These are phyloP conservation scores for Chymomyza procnemis DNA, from an alignment of 2,888 invertebrate species.

Conservation along the genomic window DNA sequence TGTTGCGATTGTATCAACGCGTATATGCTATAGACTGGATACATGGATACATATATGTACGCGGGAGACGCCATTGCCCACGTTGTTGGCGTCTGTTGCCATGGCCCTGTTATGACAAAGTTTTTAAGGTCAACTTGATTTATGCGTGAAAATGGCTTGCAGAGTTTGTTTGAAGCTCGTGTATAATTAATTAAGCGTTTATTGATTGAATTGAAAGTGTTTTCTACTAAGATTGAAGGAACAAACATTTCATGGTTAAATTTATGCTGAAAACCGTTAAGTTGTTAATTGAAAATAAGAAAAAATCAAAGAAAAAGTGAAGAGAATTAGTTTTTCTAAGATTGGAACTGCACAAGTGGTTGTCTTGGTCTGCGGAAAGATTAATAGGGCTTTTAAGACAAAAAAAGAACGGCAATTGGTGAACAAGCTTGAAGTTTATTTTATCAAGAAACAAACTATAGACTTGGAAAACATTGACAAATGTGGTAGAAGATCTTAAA, in stretches of 20 bases:
- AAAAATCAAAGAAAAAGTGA: too few species aligned
- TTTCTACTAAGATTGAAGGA: background rate
- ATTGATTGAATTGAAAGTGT: background rate
- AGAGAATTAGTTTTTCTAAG: background rate
- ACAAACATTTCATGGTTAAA: background rate
- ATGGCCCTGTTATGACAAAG: conserved; percentile 55
- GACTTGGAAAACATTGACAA: too few species aligned
- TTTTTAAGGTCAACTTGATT: conserved; percentile 66
- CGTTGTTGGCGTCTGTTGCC: conserved; percentile 4
- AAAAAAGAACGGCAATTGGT: background rate
- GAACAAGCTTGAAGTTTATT: too few species aligned
- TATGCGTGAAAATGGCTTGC: conserved; percentile 53
- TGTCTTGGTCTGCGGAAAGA: too few species aligned
- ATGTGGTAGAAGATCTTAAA: too few species aligned
- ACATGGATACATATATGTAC: conserved; percentile 11
- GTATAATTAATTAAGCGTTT: background rate
- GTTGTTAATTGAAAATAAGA: background rate
- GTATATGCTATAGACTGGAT: background rate
- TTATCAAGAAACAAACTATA: too few species aligned
- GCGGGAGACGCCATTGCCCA: conserved; percentile 10
- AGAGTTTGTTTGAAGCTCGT: background rate
- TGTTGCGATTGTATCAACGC: background rate
- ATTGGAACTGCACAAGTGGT: background rate
- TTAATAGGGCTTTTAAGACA: conserved; percentile 21
- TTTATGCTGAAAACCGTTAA: background rate